These are phyloP conservation scores for Oryzias melastigma DNA, from an alignment of 2,113 vertebrate genomes.

Conservation along the genomic window DNA sequence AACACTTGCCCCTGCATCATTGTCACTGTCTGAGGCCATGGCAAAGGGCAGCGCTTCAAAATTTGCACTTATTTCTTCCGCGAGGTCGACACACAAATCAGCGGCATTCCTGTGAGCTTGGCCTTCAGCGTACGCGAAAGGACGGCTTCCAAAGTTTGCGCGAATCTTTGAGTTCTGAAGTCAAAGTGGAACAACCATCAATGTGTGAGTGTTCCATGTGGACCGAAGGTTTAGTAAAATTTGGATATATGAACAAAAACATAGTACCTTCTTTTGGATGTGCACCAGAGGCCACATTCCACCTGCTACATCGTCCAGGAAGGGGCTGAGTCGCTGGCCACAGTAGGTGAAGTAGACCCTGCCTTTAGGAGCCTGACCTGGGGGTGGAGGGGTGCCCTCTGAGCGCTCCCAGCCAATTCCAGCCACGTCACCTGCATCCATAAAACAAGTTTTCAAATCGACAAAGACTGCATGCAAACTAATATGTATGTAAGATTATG, in stretches of 20 bases:
- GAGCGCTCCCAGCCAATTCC: conserved; percentile 97
- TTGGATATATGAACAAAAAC: no score
- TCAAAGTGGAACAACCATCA: neutral
- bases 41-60: conserved; percentile 97
- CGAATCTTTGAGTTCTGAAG: conserved; percentile 94
- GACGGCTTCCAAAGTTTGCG: conserved; percentile 92
- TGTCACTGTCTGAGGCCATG: conserved; percentile 98
- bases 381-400: conserved; percentile 93
- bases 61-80: conserved; percentile 97
- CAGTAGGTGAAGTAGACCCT: conserved; percentile 98
- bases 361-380: conserved; percentile 94
- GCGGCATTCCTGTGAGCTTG: conserved; percentile 96
- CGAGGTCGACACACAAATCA: conserved; percentile 92
- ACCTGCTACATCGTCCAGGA: conserved; percentile 93
- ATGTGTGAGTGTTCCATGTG: no score
- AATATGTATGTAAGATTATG: no score
- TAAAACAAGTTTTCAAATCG: conserved; percentile 1
- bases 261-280: conserved; percentile 92
- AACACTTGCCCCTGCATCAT: conserved; percentile 93
- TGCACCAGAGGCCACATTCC: conserved; percentile 99
- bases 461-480: neutral
- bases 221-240: no score
- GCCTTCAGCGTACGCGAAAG: conserved; percentile 92
- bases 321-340: conserved; percentile 89
- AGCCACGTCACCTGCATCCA: conserved; percentile 85